Evolutionary conservation across 2,888 invertebrate species (phyloP), one percentile per base, ranked within the genome.

Genomic region (Apamea sordens): DNA sequence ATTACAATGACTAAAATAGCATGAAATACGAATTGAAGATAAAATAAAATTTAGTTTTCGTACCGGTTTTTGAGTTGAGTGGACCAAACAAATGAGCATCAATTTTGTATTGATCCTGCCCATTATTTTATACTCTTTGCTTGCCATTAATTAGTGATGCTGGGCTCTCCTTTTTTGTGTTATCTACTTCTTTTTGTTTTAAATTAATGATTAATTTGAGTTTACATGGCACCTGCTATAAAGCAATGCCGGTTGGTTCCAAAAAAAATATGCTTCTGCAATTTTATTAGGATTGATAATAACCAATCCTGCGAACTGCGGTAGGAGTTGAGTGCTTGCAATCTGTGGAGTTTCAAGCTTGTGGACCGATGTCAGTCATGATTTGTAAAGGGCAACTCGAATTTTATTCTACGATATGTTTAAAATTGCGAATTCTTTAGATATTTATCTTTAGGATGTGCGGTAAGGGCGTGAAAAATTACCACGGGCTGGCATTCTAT

Each of bases 1-100:
- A 92, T 93, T 91, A 92, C 91, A 93, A 92, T 91, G 89, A 88
- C 89, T 85, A 87, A 89, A 87, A 90, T 87, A 91, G 85, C 88
- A 80, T 89, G 91, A 91, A 91, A 89, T 84, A 80, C 76, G 81
- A 77, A 83, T 78, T 76, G 86, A 86, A 87, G 83, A 79, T 86
- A 71, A 80, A 85, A 82, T 85, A n/a, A 59, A 61, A 79, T 64
- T 41, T 74, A 73, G 77, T 59, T 71, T 71, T 36, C 18, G 70
- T 70, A 70, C 53, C 70, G 53, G 32, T 32, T 36, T 53, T 53
- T 18, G 70, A 70, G 53, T 24, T 53, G 32, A 70, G 15, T 32
- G 24, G 13, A 32, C 21, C 47, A 69, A 68, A 44, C n/a, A 47
- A 69, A 24, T 8, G 21, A 50, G 24, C 10, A 24, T 50, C 2